Percentiles rank a stretch among this genome's conserved stretches.
Evolutionary conservation across 1,140 invertebrate genomes (phyloP).

Genomic region (Plectrocnemia conspersa): DNA sequence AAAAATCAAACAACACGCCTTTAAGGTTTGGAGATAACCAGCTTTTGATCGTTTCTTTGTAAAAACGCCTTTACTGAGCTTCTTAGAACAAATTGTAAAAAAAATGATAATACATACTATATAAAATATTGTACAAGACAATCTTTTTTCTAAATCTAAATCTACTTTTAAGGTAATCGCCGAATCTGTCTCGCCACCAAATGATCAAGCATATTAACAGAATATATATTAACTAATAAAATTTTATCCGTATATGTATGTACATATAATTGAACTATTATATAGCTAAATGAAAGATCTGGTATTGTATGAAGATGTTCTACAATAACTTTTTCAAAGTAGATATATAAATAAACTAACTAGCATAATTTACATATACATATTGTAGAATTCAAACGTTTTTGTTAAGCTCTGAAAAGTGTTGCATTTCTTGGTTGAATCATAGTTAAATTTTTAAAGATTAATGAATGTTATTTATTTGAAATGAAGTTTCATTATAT

Average conservation of each 20-base stretch:
- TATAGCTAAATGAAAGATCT: background rate
- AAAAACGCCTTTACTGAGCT: no score
- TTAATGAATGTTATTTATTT: background rate
- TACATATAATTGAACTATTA: no score
- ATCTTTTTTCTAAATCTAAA: background rate
- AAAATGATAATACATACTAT: no score
- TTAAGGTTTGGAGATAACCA: no score
- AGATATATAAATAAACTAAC: background rate
- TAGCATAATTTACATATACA: background rate
- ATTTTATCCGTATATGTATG: background rate
- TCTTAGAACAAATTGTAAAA: no score
- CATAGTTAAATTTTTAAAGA: no score
- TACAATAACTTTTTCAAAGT: background rate
- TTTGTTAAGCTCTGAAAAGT: conserved; percentile 2
- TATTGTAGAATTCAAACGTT: background rate
- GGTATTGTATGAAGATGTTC: background rate
- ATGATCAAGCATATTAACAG: background rate
- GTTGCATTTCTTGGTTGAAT: background rate
- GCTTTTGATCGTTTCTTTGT: no score
- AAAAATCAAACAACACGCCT: no score
- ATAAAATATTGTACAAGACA: no score
- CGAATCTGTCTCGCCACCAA: background rate
- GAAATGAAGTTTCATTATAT: background rate
- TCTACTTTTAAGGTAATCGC: background rate
- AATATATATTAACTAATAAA: background rate